Evolutionary conservation across 2,113 vertebrate species (phyloP).

Genomic region (Melanotaenia duboulayi): DNA sequence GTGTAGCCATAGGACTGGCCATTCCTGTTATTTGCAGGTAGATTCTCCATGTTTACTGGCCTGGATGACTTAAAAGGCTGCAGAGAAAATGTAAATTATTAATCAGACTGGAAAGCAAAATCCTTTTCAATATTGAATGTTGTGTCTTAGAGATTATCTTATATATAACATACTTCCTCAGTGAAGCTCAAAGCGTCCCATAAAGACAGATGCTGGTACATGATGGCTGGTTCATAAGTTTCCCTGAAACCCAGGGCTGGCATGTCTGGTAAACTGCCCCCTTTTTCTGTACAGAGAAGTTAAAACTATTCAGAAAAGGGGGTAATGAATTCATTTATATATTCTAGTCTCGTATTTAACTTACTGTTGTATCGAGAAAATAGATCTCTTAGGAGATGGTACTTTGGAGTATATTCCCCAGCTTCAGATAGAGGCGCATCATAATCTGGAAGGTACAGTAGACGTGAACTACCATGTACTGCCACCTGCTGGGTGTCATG

Average conservation of each 20-base stretch:
- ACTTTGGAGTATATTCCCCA: slow-evolving; percentile 95
- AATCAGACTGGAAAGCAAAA: background rate
- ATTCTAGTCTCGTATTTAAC: slow-evolving; percentile 3
- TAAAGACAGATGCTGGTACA: slow-evolving; percentile 88
- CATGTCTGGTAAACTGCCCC: slow-evolving; percentile 68
- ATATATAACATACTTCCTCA: slow-evolving; percentile 78
- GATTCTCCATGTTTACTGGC: slow-evolving; percentile 93
- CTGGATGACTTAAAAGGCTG: slow-evolving; percentile 86
- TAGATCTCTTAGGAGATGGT: slow-evolving; percentile 87
- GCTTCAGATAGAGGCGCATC: slow-evolving; percentile 93
- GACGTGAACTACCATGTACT: slow-evolving; percentile 16
- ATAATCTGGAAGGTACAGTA: slow-evolving; percentile 85
- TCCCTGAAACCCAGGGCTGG: slow-evolving; percentile 71
- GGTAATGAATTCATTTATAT: background rate
- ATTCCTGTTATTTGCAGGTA: slow-evolving; percentile 85
- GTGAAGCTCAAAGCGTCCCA: slow-evolving; percentile 89
- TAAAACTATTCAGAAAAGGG: background rate
- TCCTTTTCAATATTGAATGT: background rate
- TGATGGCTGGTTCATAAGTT: slow-evolving; percentile 74
- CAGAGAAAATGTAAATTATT: slow-evolving; percentile 3
- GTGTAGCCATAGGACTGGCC: slow-evolving; percentile 93
- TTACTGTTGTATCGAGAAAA: slow-evolving; percentile 86
- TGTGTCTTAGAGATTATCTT: background rate
- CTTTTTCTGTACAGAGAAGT: slow-evolving; percentile 53
- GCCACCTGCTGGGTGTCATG: slow-evolving; percentile 53